Base-by-base conservation (phyloP, 1,140 invertebrate species). In the Belonocnema kinseyi region DNA sequence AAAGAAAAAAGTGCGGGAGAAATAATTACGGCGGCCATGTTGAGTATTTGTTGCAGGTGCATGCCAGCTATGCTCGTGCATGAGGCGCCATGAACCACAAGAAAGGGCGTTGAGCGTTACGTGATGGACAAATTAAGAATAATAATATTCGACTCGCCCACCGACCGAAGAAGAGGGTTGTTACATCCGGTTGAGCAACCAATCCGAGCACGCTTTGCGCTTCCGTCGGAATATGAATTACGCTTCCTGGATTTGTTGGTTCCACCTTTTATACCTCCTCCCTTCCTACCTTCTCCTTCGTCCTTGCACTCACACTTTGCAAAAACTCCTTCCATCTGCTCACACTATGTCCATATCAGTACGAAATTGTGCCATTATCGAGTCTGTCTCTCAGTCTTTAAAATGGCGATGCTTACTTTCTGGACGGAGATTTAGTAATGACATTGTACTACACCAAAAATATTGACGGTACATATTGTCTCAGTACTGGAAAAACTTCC, bases 131-230 rank as follows among this genome's bases (percentile, higher is more conserved):
- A 66, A 66, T 66, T 66, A 66, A 66, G 61, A 66, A 66, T 66
- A 66, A 66, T 46, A 66, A 66, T 66, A 66, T 66, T 66, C 26
- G 61, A 46, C 61, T 40, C 61, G 33, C 61, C 61, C 61, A 66
- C 61, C 14, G 40, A 66, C 21, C 1, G 33, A 14, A 66, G 2
- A 4, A 26, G 33, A 46, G 26, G 13, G 26, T 14, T 7, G 33
- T 66, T 21, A 66, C 21, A 46, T 66, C 33, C 61, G 61, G 61
- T 66, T 16, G 2, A n/a, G 8, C 61, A 2, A 66, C 61, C 61
- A 66, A 66, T 66, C 61, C 61, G 33, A 66, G 14, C 6, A 16
- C 26, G 46, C 14, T 40, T 66, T 7, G 26, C 61, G 10, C 33
- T 40, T 66, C 26, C 61, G 4, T 66, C 3, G 21, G 26, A 66